phyloP scores from a whole-genome alignment of 2,113 vertebrate species.

The Hydropotes inermis region DNA sequence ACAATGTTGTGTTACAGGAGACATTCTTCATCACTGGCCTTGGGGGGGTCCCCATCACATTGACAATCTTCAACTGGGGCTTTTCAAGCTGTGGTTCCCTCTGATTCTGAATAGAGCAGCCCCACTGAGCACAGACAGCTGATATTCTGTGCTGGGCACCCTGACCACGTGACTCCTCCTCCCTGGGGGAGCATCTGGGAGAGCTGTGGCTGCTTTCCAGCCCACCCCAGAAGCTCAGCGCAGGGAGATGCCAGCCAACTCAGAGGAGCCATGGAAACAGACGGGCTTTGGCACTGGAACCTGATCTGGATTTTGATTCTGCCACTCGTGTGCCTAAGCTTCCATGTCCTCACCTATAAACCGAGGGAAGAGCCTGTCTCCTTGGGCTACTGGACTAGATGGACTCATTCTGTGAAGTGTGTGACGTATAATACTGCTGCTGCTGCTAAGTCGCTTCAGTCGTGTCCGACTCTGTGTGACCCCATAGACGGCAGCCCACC shows the following conservation, averaged over 20 bases:
- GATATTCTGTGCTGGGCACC: too few relatives aligned
- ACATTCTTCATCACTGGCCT: background rate
- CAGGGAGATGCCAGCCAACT: background rate
- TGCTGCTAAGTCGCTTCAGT: too few relatives aligned
- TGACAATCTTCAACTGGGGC: background rate
- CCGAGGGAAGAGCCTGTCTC: background rate
- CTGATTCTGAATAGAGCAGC: background rate
- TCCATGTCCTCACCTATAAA: background rate
- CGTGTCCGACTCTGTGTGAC: too few relatives aligned
- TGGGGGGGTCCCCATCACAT: too few relatives aligned
- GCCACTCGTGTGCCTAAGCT: background rate
- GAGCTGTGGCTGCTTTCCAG: background rate
- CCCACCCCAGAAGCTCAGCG: background rate
- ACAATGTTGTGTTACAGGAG: background rate
- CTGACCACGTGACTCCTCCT: background rate
- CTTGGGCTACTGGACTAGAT: background rate
- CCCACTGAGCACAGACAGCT: background rate
- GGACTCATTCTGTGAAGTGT: background rate
- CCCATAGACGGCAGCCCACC: too few relatives aligned
- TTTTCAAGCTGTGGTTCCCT: background rate
- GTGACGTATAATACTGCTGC: accelerated
- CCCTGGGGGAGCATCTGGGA: accelerated
- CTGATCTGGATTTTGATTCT: background rate
- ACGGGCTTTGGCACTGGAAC: background rate
- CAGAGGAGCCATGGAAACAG: background rate